Evolutionary conservation across 2,797 vertebrate genomes (phyloP), one percentile per base, ranked within the genome.

Genomic region (Phataginus tetradactyla): DNA sequence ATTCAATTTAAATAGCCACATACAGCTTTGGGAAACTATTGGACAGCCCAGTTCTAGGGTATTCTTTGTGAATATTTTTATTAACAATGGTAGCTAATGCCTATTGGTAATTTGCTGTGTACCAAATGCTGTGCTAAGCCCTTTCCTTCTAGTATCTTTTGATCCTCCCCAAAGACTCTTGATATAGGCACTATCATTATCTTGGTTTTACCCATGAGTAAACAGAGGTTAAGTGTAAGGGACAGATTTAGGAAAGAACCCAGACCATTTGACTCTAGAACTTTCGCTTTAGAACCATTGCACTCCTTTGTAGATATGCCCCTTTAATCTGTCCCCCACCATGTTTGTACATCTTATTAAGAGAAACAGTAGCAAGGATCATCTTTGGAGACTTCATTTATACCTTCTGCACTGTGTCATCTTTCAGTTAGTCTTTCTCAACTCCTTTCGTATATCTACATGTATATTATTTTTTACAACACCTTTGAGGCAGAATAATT

Each of bases 401-500:
- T 81, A 83, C 55, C 23, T 69, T 91, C 34, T 34, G 11, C 45
- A 55, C 55, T n/a, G 0, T 78, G 29, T 78, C 39, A 53, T 77
- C 55, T 95, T 86, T 83, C 7, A 66, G 21, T 95, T 92, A 51
- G 78, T 79, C 37, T 92, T 90, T 84, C 84, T 86, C 34, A 86
- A 66, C 81, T 69, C 75, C 63, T 88, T 78, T 86, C 34, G 15
- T 92, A 29, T 51, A n/a, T 53, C 42, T 61, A 45, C 18, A 9
- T 92, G 23, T 72, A 18, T 89, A 39, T 39, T 78, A 32, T 92
- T 86, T 92, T 75, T 87, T 86, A 91, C 2, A 66, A 88, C 55
- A 80, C 78, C 90, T 96, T 72, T 92, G 90, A 94, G 45, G 34
- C 63, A 95, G 96, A 92, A 91, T 91, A 66, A 96, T 86, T 95